Evolutionary conservation across 2,888 invertebrate species (phyloP), one percentile per base, ranked within the genome.

Genomic region (Chrysodeixis includens): DNA sequence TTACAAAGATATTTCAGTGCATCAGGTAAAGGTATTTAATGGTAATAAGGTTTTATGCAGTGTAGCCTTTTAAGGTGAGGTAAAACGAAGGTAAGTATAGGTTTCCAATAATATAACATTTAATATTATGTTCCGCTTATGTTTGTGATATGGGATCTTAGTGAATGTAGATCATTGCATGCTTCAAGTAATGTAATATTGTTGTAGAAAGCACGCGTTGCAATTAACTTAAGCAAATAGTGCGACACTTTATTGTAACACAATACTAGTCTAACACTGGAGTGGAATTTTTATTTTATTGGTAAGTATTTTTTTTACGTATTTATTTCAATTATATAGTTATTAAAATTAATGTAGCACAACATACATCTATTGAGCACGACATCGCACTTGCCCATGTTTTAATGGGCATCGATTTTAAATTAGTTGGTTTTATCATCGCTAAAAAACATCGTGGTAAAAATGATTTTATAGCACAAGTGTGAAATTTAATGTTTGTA

Each of bases 1-100:
- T 89, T 88, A 86, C 78, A 85, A 88, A 84, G 84, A 85, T 88
- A 90, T 91, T 93, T 85, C 93, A 94, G 93, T 93, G 90, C 88
- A 83, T 86, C 90, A 91, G 92, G 93, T 94, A 93, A 91, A 86
- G 93, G 94, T 93, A 90, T 85, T 62, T 66, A 51, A 59, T 83
- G 90, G 90, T 92, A 88, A 83, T 83, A 83, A 89, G 92, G 92
- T 90, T 88, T 86, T 85, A 75, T 58, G 44, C 65, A 75, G 70
- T 90, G 94, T 94, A 94, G 93, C 93, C 94, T 93, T 88, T 69
- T 63, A 86, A 90, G 94, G 94, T 85, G 93, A 93, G 93, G 93
- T 93, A 94, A 84, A 61, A 20, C 51, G 6, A 85, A 86, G 93
- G 94, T 94, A 91, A 94, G 94, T 94, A 87, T 83, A 71, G 65